Conservation (phyloP, 2,113 vertebrate species). For the Spea bombifrons region DNA sequence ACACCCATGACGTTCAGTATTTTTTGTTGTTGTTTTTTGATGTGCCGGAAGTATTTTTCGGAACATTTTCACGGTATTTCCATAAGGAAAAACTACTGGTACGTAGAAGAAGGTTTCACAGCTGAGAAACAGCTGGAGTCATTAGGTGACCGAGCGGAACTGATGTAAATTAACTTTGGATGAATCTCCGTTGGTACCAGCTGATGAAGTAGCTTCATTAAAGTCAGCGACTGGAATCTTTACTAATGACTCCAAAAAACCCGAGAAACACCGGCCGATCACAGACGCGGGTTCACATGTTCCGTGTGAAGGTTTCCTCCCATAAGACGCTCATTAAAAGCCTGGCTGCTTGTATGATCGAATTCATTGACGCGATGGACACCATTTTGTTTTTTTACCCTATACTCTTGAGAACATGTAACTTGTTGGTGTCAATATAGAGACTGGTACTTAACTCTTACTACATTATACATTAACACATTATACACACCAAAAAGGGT, state of each 20-base stretch:
- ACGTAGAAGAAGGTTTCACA: background rate
- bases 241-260: background rate
- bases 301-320: background rate
- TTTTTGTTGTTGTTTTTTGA: background rate
- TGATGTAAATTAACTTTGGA: constrained; percentile 8
- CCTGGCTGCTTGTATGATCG: background rate
- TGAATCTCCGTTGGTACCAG: background rate
- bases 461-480: no score
- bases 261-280: background rate
- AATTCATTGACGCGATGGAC: background rate
- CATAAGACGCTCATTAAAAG: constrained; percentile 1
- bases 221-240: constrained; percentile 3
- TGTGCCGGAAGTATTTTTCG: background rate
- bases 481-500: no score
- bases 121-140: constrained; percentile 20
- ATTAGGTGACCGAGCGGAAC: constrained; percentile 6
- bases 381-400: background rate
- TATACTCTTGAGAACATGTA: background rate
- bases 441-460: background rate
- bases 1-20: background rate
- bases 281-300: background rate
- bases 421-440: background rate
- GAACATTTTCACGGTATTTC: background rate
- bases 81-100: background rate
- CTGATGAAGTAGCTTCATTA: constrained; percentile 30